A percentile compares a stretch with the other conserved stretches of the same genome.
Conservation (phyloP, 2,888 invertebrate species). For the Helicoverpa assulta region DNA sequence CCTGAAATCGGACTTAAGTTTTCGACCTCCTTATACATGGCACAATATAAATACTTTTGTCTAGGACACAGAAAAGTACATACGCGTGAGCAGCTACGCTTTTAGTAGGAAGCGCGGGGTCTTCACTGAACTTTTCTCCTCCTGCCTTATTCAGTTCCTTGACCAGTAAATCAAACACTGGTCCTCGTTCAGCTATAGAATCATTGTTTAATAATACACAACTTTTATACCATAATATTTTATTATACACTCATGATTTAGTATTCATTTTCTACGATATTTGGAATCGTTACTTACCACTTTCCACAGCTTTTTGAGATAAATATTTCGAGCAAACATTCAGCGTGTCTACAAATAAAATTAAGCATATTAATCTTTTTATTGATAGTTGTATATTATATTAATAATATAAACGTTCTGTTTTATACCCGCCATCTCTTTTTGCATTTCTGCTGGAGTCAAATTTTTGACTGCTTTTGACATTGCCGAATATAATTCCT, state of each 20-base stretch:
- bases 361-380: background rate
- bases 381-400: background rate
- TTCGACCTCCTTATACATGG: too few relatives aligned
- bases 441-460: conserved; percentile 71
- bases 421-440: conserved; percentile 77
- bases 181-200: conserved; percentile 77
- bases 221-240: too few relatives aligned
- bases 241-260: background rate
- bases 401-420: background rate
- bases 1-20: conserved; percentile 55
- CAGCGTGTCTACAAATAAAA: conserved; percentile 74
- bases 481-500: conserved; percentile 72
- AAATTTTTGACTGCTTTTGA: conserved; percentile 61
- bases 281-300: conserved; percentile 70
- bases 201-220: background rate
- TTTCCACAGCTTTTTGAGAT: conserved; percentile 77
- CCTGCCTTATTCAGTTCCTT: conserved; percentile 71
- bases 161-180: conserved; percentile 78
- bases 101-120: conserved; percentile 62
- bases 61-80: conserved; percentile 38
- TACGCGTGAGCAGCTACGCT: conserved; percentile 75
- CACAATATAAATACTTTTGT: too few relatives aligned
- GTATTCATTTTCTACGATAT: background rate
- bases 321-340: conserved; percentile 77
- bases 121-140: conserved; percentile 68